phyloP scores from a whole-genome alignment of 2,113 vertebrate species.

The Tragelaphus buxtoni region DNA sequence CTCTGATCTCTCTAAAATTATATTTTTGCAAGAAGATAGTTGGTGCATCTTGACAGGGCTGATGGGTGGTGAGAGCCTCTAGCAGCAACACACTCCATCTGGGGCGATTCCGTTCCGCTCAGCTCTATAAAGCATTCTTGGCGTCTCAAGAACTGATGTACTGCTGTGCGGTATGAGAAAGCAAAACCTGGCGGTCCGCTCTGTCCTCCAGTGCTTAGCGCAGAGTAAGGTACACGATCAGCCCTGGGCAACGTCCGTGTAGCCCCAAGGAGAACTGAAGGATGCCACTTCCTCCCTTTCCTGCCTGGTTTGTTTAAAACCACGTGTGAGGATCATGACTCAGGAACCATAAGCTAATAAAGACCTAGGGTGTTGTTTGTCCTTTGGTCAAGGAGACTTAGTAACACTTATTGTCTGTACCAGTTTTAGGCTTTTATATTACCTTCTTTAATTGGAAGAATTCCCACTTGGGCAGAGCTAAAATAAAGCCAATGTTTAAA shows the following conservation, averaged over 20 bases:
- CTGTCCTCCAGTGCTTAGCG: background rate
- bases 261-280: background rate
- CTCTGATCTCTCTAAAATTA: slow-evolving; percentile 24
- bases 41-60: background rate
- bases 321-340: background rate
- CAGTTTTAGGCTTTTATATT: slow-evolving; percentile 25
- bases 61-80: slow-evolving; percentile 16
- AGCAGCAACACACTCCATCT: background rate
- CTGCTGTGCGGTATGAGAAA: background rate
- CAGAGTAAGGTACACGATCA: background rate
- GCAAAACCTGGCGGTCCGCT: background rate
- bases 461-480: slow-evolving; percentile 11
- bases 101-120: background rate
- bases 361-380: background rate
- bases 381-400: background rate
- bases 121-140: background rate
- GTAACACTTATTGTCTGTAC: background rate
- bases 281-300: background rate
- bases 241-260: background rate
- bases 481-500: slow-evolving; percentile 29
- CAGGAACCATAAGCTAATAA: background rate
- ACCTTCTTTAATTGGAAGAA: slow-evolving; percentile 44
- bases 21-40: slow-evolving; percentile 13
- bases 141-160: background rate
- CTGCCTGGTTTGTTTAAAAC: background rate